phyloP scores from a whole-genome alignment of 2,113 vertebrate genomes.

The pig (Sus scrofa) region DNA sequence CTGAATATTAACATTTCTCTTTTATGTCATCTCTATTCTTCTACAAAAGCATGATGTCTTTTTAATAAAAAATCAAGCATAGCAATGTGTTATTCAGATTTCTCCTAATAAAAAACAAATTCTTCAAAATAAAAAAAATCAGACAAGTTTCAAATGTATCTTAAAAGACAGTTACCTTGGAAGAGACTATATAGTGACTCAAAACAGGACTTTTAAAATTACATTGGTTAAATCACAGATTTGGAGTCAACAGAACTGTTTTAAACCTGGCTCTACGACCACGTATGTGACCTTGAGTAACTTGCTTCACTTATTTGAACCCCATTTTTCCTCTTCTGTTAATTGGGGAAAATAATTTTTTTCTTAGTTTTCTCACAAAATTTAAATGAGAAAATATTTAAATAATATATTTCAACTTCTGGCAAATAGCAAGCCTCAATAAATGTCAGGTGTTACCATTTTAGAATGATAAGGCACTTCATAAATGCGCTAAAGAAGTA shows the following conservation, averaged over 20 bases:
- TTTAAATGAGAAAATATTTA: constrained; percentile 45
- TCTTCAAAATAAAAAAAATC: not conserved
- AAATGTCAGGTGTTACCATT: not conserved
- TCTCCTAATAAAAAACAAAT: constrained; percentile 16
- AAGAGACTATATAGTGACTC: not conserved
- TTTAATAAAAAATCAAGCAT: constrained; percentile 33
- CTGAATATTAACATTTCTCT: constrained; percentile 10
- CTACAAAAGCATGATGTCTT: not conserved
- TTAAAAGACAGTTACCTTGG: not conserved
- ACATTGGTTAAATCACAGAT: not conserved
- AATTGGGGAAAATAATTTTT: not conserved
- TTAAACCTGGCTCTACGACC: not conserved
- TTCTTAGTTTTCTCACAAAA: constrained; percentile 24
- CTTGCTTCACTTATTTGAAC: not conserved
- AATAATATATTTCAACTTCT: not conserved
- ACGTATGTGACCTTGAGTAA: not conserved
- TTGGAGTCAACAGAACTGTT: not conserved
- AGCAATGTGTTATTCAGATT: not conserved
- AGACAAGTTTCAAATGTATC: constrained; percentile 33
- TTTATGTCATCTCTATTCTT: not conserved
- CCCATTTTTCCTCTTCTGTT: not conserved
- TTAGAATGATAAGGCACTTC: constrained; percentile 30
- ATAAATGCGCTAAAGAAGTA: not conserved
- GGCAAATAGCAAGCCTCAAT: not conserved
- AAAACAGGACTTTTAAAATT: constrained; percentile 45